Conservation (phyloP, 2,888 invertebrate species). For the Nephrotoma guestfalica region DNA sequence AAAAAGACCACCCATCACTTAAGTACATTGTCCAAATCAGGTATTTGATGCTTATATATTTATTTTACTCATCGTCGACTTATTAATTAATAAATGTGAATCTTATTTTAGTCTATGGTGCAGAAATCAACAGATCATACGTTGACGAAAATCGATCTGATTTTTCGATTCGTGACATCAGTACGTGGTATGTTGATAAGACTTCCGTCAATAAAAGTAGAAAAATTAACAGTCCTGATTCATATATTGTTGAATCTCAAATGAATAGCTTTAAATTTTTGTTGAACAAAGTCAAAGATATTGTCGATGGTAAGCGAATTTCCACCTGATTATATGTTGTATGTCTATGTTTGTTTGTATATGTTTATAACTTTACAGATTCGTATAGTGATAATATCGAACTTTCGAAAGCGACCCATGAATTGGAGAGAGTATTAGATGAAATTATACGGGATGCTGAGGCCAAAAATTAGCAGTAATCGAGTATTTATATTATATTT, state of each 20-base stretch:
- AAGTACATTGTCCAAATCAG: neutral
- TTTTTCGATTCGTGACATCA: conserved; percentile 28
- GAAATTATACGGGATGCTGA: conserved; percentile 29
- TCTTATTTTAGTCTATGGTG: conserved; percentile 24
- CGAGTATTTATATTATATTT: no score
- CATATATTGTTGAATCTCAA: conserved; percentile 21
- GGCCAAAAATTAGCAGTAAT: conserved; percentile 13
- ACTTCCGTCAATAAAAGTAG: conserved; percentile 6
- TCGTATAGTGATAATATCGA: conserved; percentile 31
- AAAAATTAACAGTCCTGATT: neutral
- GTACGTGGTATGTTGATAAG: conserved; percentile 27
- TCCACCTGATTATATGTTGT: neutral
- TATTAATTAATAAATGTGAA: neutral
- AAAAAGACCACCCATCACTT: neutral
- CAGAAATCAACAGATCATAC: conserved; percentile 29
- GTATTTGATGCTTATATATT: neutral
- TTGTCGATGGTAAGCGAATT: conserved; percentile 18
- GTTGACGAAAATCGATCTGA: conserved; percentile 31
- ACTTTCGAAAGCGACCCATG: conserved; percentile 28
- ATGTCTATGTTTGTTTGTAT: neutral
- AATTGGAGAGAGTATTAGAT: conserved; percentile 29
- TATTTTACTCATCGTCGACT: neutral
- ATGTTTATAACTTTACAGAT: conserved; percentile 12
- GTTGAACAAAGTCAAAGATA: conserved; percentile 29
- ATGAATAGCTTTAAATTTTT: conserved; percentile 28